Conservation (phyloP, 2,113 vertebrate genomes). For the Bucco capensis region DNA sequence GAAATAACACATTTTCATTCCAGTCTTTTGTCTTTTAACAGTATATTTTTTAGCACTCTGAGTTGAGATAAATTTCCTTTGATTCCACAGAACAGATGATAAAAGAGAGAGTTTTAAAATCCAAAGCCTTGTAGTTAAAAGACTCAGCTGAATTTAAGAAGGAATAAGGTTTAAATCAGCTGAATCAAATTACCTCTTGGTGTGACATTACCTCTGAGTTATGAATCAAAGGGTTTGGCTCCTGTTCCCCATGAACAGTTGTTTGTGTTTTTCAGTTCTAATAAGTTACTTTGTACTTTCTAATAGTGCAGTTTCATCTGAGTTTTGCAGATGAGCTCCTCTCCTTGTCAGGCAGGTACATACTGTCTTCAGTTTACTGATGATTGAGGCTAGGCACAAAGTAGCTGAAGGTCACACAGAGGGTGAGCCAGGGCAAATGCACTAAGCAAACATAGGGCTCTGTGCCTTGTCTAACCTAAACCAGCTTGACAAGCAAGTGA, state of each 20-base stretch:
- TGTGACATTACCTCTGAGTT: constrained; percentile 41
- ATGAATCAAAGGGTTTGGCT: constrained; percentile 28
- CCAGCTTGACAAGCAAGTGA: background rate
- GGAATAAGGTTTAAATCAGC: constrained; percentile 48
- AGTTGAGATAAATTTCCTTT: constrained; percentile 66
- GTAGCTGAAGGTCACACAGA: background rate
- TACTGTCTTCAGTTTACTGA: background rate
- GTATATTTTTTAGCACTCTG: constrained; percentile 48
- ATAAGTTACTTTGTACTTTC: background rate
- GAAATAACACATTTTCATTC: constrained; percentile 61
- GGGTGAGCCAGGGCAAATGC: background rate
- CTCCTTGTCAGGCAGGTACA: background rate
- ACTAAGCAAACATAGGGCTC: background rate
- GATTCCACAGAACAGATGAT: constrained; percentile 27
- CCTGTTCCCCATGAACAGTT: constrained; percentile 32
- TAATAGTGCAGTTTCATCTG: background rate
- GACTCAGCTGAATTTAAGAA: constrained; percentile 29
- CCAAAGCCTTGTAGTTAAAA: constrained; percentile 16
- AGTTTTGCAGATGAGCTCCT: background rate
- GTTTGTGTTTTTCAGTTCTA: constrained; percentile 40
- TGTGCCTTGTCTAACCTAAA: background rate
- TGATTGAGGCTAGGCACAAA: background rate
- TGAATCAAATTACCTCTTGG: constrained; percentile 43
- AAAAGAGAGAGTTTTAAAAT: constrained; percentile 16
- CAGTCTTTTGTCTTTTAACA: constrained; percentile 41